A percentile compares a stretch with the other conserved stretches of the same genome.
Evolutionary conservation across 2,113 vertebrate species (phyloP).

Genomic region (Otis tarda): DNA sequence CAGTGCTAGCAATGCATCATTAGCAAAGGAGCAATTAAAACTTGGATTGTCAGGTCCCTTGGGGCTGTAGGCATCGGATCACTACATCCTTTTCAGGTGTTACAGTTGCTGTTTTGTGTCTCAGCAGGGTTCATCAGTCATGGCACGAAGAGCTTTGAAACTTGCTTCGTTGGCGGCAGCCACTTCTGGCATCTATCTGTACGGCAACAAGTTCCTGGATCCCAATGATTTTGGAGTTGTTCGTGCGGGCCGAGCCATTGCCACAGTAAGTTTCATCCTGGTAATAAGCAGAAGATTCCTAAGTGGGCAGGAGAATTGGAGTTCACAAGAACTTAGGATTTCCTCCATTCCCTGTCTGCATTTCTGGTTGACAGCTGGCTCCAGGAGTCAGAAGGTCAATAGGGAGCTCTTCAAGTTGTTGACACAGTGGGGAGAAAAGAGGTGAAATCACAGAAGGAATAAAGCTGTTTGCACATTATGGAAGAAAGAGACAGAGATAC

Average conservation of each 20-base stretch:
- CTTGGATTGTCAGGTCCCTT: neutral
- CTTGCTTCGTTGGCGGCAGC: conserved; percentile 82
- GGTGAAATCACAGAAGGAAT: neutral
- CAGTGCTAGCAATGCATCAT: neutral
- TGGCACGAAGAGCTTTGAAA: conserved; percentile 84
- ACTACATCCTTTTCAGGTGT: neutral
- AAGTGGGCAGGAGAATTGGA: neutral
- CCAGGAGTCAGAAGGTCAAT: neutral
- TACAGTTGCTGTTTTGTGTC: conserved; percentile 44
- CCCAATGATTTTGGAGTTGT: conserved; percentile 88
- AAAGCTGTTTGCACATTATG: neutral
- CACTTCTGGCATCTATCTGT: conserved; percentile 85
- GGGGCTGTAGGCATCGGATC: neutral
- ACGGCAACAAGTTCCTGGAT: conserved; percentile 81
- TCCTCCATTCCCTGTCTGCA: neutral
- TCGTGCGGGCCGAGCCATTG: conserved; percentile 88
- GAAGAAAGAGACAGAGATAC: neutral
- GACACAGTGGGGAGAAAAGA: neutral
- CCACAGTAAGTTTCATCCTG: conserved; percentile 80
- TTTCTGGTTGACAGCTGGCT: neutral
- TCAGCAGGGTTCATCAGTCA: conserved; percentile 72
- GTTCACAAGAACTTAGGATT: neutral
- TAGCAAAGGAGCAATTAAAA: neutral
- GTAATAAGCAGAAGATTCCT: neutral
- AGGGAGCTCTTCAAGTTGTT: neutral